Evolutionary conservation across 2,888 invertebrate genomes (phyloP), one percentile per base, ranked within the genome.

Genomic region (Leptarthrus brevirostris): DNA sequence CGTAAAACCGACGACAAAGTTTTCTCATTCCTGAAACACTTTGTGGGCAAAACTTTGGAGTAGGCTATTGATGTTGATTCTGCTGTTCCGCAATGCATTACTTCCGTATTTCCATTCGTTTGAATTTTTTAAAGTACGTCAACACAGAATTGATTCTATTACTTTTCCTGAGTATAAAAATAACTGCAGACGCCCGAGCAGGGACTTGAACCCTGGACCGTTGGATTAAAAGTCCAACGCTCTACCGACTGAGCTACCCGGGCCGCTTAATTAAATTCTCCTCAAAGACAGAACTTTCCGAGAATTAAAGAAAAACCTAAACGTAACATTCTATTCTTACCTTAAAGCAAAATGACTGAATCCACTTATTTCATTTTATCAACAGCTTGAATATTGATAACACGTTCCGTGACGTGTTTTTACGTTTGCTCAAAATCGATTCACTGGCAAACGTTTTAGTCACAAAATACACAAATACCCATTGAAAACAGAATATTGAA

Each of bases 151-250:
- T n/a, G n/a, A n/a, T n/a, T n/a, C n/a, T n/a, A n/a, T n/a, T n/a
- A n/a, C n/a, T n/a, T n/a, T n/a, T n/a, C n/a, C n/a, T n/a, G n/a
- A n/a, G n/a, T n/a, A n/a, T n/a, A n/a, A n/a, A n/a, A n/a, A 44
- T 12, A 12, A 44, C 14, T 16, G 8, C 3, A 49, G 10, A 20
- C 79, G 79, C 79, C 79, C 79, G 79, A 80, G 78, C 79, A 79
- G 79, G 80, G 80, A 80, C 79, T 80, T 79, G 79, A 79, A 79
- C 79, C 80, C 80, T 79, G 79, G 80, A 79, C 80, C 80, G 79
- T 79, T 79, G 79, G 79, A 80, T 80, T 80, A 80, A 79, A 78
- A 79, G 79, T 79, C 79, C 78, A 78, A 78, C 78, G 78, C 78
- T 79, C 79, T 78, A 79, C 79, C 79, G 77, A 78, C 79, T 79